Evolutionary conservation across 2,797 vertebrate species (phyloP), one percentile per base, ranked within the genome.

Genomic region (Chelidonichthys spinosus): DNA sequence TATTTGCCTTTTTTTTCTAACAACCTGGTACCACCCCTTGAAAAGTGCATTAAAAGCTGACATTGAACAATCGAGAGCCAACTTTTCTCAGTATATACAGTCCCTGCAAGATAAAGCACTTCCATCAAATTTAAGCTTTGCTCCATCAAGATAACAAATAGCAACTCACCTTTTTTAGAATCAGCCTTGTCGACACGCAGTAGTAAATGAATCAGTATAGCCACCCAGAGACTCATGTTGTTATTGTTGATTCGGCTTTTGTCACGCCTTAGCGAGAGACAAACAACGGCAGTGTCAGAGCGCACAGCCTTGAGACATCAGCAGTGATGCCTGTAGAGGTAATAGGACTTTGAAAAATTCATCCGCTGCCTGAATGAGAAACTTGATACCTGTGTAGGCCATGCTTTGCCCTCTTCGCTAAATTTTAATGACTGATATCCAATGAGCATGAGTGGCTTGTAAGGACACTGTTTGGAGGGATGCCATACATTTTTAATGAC

Each of bases 361-460:
- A 98, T 94, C 15, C 15, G 47, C 85, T 79, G 93, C 91, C 94
- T 90, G 91, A 95, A 95, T 93, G 93, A 94, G 95, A 90, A 98
- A 99, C 85, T 89, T 65, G 96, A 98, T 94, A 93, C 82, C 76
- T 40, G 53, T 59, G 80, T 11, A 13, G 86, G 76, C 85, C 88
- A 84, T 72, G 90, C 89, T 92, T 94, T 87, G 92, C 88, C 92
- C 92, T 93, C 93, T 93, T 92, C 83, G 74, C 93, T 97, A 93
- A 92, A 96, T 96, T 94, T 97, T 95, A 95, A 98, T 96, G 97
- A 96, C 94, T 92, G 90, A 88, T 96, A 97, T 96, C 96, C 93
- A 92, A 92, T 97, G 94, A 93, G 94, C 93, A 65, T 79, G 92
- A 94, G 92, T 90, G 93, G 89, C 92, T 94, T 95, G 94, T 95